Evolutionary conservation across 2,888 invertebrate genomes (phyloP).

Genomic region (Steinernema scapterisci): DNA sequence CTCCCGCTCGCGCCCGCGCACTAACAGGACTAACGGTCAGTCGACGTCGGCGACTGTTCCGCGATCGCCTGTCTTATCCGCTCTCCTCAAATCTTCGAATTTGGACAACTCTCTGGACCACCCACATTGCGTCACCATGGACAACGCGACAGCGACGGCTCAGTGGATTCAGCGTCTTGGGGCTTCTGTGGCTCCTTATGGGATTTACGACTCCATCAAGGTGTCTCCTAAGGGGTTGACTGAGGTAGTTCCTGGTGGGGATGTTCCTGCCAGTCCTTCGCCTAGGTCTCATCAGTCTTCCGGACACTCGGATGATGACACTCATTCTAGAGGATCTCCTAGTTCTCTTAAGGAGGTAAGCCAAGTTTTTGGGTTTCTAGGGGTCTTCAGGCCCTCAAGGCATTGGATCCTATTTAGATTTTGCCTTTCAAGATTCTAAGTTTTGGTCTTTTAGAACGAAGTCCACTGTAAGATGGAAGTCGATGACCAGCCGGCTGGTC

Average conservation of each 20-base stretch:
- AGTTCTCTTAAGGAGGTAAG: conserved; percentile 23
- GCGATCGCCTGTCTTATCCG: neutral
- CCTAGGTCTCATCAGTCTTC: neutral
- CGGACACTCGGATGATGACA: conserved; percentile 19
- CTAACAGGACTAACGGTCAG: conserved; percentile 22
- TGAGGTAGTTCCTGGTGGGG: neutral
- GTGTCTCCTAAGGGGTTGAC: neutral
- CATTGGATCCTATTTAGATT: no score
- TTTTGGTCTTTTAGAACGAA: conserved; percentile 18
- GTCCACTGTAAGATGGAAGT: neutral
- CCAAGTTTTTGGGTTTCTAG: no score
- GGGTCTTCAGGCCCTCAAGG: no score
- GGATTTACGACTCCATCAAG: conserved; percentile 5
- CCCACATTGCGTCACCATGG: conserved; percentile 6
- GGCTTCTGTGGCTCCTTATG: neutral
- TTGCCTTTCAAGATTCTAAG: no score
- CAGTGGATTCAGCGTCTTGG: neutral
- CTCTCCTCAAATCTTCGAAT: no score
- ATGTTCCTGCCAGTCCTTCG: neutral
- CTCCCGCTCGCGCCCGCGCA: no score
- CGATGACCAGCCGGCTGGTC: conserved; percentile 26
- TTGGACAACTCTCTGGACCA: neutral
- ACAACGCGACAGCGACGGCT: conserved; percentile 15
- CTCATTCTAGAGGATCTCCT: conserved; percentile 12
- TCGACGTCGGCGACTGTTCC: conserved; percentile 27